Conservation (phyloP, 1,140 invertebrate genomes). For the Ceratina australensis region DNA sequence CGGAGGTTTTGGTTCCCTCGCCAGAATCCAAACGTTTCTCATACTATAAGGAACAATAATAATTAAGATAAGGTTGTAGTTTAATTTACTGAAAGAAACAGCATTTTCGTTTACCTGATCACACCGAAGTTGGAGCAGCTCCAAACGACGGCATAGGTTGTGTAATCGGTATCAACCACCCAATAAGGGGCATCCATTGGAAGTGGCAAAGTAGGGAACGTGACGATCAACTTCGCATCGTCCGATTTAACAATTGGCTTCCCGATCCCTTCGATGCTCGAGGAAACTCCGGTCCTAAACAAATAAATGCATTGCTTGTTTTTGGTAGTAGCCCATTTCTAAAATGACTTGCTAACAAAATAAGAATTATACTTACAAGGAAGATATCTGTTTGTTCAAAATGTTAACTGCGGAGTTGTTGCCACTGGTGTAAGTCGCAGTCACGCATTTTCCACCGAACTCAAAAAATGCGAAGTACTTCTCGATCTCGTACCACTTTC, state of each 20-base stretch:
- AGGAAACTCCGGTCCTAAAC: constrained; percentile 81
- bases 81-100: too few species aligned
- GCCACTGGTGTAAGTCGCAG: constrained; percentile 82
- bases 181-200: constrained; percentile 84
- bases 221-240: constrained; percentile 81
- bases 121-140: constrained; percentile 85
- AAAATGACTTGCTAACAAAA: not conserved
- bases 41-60: constrained; percentile 72
- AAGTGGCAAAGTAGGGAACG: constrained; percentile 82
- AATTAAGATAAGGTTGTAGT: too few species aligned
- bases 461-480: constrained; percentile 89
- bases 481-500: constrained; percentile 89
- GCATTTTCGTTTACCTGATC: constrained; percentile 76
- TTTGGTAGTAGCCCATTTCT: not conserved
- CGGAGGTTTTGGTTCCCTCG: constrained; percentile 81
- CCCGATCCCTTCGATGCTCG: constrained; percentile 82
- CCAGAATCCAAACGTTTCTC: constrained; percentile 85
- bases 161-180: constrained; percentile 91
- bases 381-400: constrained; percentile 82
- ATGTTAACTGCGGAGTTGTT: constrained; percentile 83
- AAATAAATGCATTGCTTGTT: not conserved
- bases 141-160: constrained; percentile 87
- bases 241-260: constrained; percentile 78
- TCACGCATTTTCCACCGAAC: constrained; percentile 87
- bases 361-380: constrained; percentile 80